Evolutionary conservation across 2,888 invertebrate species (phyloP).

Genomic region (Melieria picta): DNA sequence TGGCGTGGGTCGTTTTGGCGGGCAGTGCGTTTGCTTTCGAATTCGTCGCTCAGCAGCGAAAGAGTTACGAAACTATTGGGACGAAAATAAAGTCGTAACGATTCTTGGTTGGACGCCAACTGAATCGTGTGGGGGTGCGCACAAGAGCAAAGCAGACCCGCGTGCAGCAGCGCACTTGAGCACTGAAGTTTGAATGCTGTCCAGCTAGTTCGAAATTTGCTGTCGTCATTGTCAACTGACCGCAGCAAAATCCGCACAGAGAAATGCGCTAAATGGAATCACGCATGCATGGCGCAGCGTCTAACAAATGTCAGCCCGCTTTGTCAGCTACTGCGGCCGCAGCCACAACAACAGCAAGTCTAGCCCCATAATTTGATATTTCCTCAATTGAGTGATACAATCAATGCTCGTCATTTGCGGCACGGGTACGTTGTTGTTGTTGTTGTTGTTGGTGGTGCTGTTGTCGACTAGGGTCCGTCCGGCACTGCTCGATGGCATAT

Average conservation of each 20-base stretch:
- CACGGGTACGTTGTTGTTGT: too few species aligned
- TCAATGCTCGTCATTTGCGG: slow-evolving; percentile 22
- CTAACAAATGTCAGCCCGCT: too few species aligned
- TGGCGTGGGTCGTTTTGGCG: slow-evolving; percentile 53
- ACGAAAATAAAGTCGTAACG: background rate
- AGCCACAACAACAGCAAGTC: background rate
- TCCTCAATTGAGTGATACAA: slow-evolving; percentile 59
- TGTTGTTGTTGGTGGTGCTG: too few species aligned
- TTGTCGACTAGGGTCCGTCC: too few species aligned
- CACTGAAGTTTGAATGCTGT: too few species aligned
- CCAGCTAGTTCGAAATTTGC: too few species aligned
- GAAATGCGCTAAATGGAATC: too few species aligned
- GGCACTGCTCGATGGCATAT: too few species aligned
- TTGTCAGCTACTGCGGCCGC: too few species aligned
- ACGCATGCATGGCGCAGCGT: too few species aligned
- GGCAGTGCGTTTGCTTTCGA: slow-evolving; percentile 45
- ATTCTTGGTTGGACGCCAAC: background rate
- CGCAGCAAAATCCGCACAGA: too few species aligned
- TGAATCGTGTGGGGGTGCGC: background rate
- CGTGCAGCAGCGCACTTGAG: background rate
- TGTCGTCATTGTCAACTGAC: too few species aligned
- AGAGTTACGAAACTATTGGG: background rate
- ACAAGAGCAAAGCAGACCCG: background rate
- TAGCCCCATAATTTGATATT: slow-evolving; percentile 61
- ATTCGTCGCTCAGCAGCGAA: background rate